Conservation (phyloP, 2,888 invertebrate species). For the Odontothrips loti region DNA sequence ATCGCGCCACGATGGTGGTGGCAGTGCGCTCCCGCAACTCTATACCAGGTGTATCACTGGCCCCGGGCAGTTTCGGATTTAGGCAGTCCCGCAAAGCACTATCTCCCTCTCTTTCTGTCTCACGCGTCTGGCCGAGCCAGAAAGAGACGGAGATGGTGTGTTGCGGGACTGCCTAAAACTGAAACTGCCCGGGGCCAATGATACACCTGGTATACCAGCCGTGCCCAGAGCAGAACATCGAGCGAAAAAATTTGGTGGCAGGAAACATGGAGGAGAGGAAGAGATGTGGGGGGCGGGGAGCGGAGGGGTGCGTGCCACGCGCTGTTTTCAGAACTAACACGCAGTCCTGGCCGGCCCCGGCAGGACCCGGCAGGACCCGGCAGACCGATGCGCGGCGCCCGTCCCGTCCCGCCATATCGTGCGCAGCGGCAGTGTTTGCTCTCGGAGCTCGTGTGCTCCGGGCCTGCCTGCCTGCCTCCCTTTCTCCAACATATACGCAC, state of each 20-base stretch:
- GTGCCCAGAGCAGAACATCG: too few species aligned
- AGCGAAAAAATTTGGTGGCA: not conserved
- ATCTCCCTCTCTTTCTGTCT: too few species aligned
- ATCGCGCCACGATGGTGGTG: too few species aligned
- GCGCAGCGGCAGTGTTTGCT: not conserved
- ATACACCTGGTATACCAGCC: too few species aligned
- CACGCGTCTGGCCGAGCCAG: too few species aligned
- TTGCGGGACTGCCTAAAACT: too few species aligned
- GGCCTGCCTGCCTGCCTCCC: not conserved
- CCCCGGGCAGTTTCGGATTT: too few species aligned
- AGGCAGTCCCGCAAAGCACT: too few species aligned
- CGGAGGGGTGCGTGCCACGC: not conserved
- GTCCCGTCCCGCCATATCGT: not conserved
- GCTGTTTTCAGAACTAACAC: constrained; percentile 13
- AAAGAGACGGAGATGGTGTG: too few species aligned
- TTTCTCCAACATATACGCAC: not conserved
- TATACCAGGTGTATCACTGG: too few species aligned
- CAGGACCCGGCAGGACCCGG: not conserved
- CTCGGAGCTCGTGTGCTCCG: not conserved
- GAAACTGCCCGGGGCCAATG: too few species aligned
- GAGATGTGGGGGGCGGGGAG: not conserved
- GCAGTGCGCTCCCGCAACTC: too few species aligned
- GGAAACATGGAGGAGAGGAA: not conserved
- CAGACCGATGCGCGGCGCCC: not conserved
- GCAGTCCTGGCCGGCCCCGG: not conserved